Percentiles rank a stretch among this genome's conserved stretches.
These are phyloP conservation scores for Zonitis immaculata DNA, from an alignment of 2,888 invertebrate genomes.

Conservation along the genomic window DNA sequence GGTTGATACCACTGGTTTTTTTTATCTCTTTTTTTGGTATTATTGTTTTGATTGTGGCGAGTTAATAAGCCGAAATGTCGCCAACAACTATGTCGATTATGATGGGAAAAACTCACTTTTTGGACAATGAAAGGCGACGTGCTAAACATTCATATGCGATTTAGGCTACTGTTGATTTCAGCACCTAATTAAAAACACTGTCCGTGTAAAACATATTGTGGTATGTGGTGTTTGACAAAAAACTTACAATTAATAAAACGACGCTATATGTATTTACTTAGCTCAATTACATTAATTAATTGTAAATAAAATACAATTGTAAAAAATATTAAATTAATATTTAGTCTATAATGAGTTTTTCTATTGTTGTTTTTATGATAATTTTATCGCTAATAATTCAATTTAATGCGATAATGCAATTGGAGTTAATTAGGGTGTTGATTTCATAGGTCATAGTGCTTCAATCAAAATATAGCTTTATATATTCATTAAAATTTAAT, in stretches of 20 bases:
- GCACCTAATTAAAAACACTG: conserved; percentile 39
- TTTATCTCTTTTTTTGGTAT: not conserved
- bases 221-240: no score
- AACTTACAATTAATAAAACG: no score
- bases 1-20: not conserved
- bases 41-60: not conserved
- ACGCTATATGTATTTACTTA: no score
- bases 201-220: conserved; percentile 32
- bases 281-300: no score
- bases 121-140: conserved; percentile 36
- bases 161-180: conserved; percentile 24
- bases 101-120: conserved; percentile 28
- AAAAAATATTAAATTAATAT: no score
- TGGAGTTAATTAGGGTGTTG: not conserved
- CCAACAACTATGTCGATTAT: conserved; percentile 31
- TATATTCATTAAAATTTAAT: no score
- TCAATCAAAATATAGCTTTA: not conserved
- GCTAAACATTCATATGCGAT: conserved; percentile 39
- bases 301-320: no score
- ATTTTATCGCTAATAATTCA: no score
- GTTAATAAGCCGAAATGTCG: conserved; percentile 34
- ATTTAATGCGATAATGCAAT: not conserved
- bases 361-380: not conserved
- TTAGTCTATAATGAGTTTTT: no score
- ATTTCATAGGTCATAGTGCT: not conserved